Percentiles rank a stretch among this genome's conserved stretches.
Evolutionary conservation across 2,113 vertebrate species (phyloP).

Genomic region (Fregata magnificens): DNA sequence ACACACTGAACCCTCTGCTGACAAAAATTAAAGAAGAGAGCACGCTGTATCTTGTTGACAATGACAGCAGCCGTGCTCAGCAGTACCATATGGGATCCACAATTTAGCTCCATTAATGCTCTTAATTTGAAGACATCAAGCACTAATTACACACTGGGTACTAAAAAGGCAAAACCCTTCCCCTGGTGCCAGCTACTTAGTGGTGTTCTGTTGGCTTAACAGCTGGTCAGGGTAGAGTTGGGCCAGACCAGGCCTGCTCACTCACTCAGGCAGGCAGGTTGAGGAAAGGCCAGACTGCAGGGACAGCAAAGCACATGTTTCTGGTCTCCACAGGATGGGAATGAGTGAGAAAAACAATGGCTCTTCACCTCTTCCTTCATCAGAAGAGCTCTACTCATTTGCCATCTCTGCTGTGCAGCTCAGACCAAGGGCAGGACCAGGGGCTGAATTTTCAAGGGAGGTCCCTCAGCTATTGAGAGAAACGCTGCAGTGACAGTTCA

Average conservation of each 20-base stretch:
- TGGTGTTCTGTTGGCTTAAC: constrained; percentile 77
- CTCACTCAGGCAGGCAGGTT: constrained; percentile 71
- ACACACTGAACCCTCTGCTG: constrained; percentile 35
- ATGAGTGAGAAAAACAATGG: constrained; percentile 44
- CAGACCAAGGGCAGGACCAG: not conserved
- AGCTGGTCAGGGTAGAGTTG: constrained; percentile 75
- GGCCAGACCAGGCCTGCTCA: constrained; percentile 65
- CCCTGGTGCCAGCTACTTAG: constrained; percentile 78
- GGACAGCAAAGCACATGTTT: constrained; percentile 60
- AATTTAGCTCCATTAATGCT: constrained; percentile 87
- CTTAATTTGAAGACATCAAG: constrained; percentile 87
- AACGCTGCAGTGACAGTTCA: not conserved
- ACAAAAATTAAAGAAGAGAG: constrained; percentile 45
- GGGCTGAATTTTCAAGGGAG: not conserved
- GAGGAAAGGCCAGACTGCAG: constrained; percentile 61
- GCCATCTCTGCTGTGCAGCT: not conserved
- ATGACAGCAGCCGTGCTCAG: constrained; percentile 78
- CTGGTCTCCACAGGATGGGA: constrained; percentile 41
- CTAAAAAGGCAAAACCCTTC: constrained; percentile 81
- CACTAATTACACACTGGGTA: constrained; percentile 85
- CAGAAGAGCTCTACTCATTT: not conserved
- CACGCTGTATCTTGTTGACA: constrained; percentile 77
- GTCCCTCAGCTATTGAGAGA: not conserved
- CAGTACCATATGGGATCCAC: constrained; percentile 83
- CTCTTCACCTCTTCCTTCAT: constrained; percentile 28